Base-by-base conservation (phyloP, 2,113 vertebrate species). In the Chlorodrepanis virens region DNA sequence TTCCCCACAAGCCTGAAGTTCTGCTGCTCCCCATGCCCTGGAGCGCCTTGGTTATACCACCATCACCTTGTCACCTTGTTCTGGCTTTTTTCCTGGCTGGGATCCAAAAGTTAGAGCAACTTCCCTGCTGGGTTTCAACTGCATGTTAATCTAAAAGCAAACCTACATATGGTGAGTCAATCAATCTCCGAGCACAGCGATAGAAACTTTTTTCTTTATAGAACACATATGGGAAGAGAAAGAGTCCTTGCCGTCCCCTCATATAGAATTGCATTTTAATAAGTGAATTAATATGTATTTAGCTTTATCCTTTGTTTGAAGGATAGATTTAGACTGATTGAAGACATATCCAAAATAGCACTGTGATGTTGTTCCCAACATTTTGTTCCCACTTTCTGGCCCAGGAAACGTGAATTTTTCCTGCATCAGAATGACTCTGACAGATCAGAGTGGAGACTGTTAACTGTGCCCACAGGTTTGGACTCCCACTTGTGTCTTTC, bases 101-200 rank as follows among this genome's bases (percentile, higher is more conserved):
- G 42, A 75, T 69, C 27, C 49, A 75, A 33, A 87, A 90, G 56
- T 54, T 52, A 71, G 15, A 60, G 40, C 81, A 87, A 89, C 20
- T 74, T 94, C 35, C 75, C 52, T 75, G 18, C 63, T 29, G 54
- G 42, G 20, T 89, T 96, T 91, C 69, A 77, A 25, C 33, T 81
- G 12, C n/a, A 89, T 75, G 72, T 78, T 93, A 94, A 84, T 89
- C 82, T 84, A 56, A 82, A 95, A 84, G 60, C 44, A 95, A 91
- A 71, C 53, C 65, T 85, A 83, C 93, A 94, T 78, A 94, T 85
- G 92, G 78, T 25, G 39, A 97, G 78, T 87, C 92, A 94, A 87
- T 94, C 95, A 96, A 87, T 76, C 82, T 82, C 65, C 29, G 83
- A 90, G 54, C 53, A 78, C 40, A 87, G 74, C 2, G 31, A 87